Base-by-base conservation (phyloP, 2,888 invertebrate genomes). In the Protophormia terraenovae region DNA sequence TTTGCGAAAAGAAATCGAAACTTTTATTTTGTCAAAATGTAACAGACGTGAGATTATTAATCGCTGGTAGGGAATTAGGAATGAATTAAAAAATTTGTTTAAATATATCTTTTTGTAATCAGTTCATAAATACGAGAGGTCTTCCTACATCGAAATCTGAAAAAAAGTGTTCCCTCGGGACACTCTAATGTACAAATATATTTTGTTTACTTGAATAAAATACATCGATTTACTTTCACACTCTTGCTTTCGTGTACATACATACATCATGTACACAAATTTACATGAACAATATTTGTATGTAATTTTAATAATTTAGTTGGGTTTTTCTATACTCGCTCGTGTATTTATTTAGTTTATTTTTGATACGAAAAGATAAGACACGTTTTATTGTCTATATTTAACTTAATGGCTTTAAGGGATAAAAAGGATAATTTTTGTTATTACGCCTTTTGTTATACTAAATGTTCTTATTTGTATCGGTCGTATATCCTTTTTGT, bases 331-430 rank as follows among this genome's bases (percentile, higher is more conserved):
- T 6, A 6, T 35, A 50, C 0, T n/a, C 27, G 6, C n/a, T n/a
- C 41, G 1, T 41, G 14, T n/a, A 41, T 41, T 53, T 53, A 53
- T 12, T 32, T 16, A 41, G 41, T 41, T 45, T 32, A 32, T 32
- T 10, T 75, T 16, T 27, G 67, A 55, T 67, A 24, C 16, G 7
- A 27, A 24, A 10, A 45, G 71, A 71, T 64, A 80, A 72, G 71
- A 73, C 66, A 73, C 72, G 66, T 73, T 72, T 66, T 55, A 35
- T 58, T 64, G 45, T 45, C 10, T 32, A 19, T 55, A 64, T 45
- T 73, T 53, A 72, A 64, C 10, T 41, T 72, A 55, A 66, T 72
- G 24, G 47, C 45, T 45, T 64, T 7, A 12, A 16, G 35, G 14
- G 58, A 69, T 47, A 35, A 38, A 66, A 66, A 12, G 14, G 14